phyloP scores from a whole-genome alignment of 1,140 invertebrate species.

The Galleria mellonella region DNA sequence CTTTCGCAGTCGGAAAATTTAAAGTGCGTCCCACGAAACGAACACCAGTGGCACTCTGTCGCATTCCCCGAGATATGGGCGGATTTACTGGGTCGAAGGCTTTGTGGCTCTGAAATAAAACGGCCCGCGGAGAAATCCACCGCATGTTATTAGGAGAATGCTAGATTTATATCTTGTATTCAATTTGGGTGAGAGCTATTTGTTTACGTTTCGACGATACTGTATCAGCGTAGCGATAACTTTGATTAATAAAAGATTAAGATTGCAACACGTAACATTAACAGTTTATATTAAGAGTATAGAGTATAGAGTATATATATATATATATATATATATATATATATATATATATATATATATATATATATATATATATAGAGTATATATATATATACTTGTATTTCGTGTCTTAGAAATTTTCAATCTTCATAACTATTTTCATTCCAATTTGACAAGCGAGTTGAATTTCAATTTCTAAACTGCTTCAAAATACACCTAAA shows the following conservation, averaged over 20 bases:
- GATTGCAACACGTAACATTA: background rate
- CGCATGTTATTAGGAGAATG: conserved; percentile 58
- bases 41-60: conserved; percentile 47
- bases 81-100: conserved; percentile 57
- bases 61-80: conserved; percentile 48
- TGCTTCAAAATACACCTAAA: no score
- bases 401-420: no score
- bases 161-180: conserved; percentile 65
- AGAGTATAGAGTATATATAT: no score
- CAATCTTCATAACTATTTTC: no score
- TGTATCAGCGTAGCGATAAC: conserved; percentile 14
- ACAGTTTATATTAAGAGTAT: no score
- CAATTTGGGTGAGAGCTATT: conserved; percentile 57
- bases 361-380: no score
- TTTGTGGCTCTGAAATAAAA: conserved; percentile 60
- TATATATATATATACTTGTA: no score
- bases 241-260: background rate
- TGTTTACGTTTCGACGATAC: conserved; percentile 24
- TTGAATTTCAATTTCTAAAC: no score
- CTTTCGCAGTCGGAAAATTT: conserved; percentile 44
- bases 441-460: no score
- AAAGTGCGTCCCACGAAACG: conserved; percentile 42
- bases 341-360: no score
- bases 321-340: no score
- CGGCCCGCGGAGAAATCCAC: conserved; percentile 60